Percentiles rank a stretch among this genome's conserved stretches.
phyloP scores from a whole-genome alignment of 2,888 invertebrate species.

The Diaprepes abbreviatus region DNA sequence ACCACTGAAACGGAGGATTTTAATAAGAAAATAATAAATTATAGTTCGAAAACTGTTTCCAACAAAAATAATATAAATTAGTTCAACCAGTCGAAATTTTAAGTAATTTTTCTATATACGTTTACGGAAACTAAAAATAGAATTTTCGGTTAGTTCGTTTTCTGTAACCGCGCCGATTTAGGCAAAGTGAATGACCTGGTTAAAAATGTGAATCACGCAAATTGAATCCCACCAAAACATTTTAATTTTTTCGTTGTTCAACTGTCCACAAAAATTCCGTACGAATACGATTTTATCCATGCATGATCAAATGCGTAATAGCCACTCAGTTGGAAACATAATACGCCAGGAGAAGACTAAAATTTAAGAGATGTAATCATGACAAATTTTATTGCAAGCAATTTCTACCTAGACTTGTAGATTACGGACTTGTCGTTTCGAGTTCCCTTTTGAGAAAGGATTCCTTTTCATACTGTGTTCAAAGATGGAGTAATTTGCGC shows the following conservation, averaged over 20 bases:
- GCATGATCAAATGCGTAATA: conserved; percentile 28
- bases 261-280: conserved; percentile 3
- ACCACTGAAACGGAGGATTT: no score
- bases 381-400: conserved; percentile 35
- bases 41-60: no score
- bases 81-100: no score
- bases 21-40: no score
- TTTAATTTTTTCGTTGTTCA: conserved; percentile 11
- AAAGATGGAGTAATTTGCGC: no score
- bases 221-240: background rate
- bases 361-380: conserved; percentile 28
- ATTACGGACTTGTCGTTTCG: conserved; percentile 13
- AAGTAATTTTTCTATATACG: no score
- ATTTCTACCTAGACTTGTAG: conserved; percentile 36
- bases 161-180: background rate
- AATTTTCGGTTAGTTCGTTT: conserved; percentile 79
- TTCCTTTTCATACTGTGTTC: background rate
- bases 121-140: no score
- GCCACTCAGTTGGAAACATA: conserved; percentile 33
- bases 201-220: conserved; percentile 7
- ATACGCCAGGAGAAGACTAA: conserved; percentile 20
- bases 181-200: background rate
- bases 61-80: no score
- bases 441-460: background rate
- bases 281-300: conserved; percentile 13